Evolutionary conservation across 2,113 vertebrate species (phyloP).

Genomic region (Oreochromis tanganicae): DNA sequence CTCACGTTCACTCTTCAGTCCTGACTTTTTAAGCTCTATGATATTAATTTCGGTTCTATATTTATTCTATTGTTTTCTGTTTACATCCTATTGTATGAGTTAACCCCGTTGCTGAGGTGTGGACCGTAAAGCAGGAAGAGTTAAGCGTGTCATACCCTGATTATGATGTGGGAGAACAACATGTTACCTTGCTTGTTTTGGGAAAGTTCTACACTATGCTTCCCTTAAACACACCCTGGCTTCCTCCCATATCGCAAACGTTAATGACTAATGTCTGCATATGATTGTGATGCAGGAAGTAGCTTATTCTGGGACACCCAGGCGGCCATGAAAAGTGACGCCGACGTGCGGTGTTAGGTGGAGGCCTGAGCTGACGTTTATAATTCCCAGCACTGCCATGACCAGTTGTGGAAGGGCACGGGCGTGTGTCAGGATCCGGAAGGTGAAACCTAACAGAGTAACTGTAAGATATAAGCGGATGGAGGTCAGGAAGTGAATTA

Average conservation of each 20-base stretch:
- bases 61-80: neutral
- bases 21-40: neutral
- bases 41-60: neutral
- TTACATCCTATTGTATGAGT: neutral
- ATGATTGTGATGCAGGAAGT: constrained; percentile 17
- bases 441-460: constrained; percentile 21
- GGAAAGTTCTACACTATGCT: neutral
- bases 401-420: neutral
- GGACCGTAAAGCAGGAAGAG: neutral
- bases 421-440: constrained; percentile 9
- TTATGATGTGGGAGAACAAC: neutral
- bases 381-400: constrained; percentile 17
- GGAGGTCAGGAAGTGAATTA: constrained; percentile 33
- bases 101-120: neutral
- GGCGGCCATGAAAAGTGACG: neutral
- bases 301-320: neutral
- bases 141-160: neutral
- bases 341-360: constrained; percentile 21
- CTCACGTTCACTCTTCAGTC: neutral
- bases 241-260: neutral
- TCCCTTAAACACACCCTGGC: constrained; percentile 16
- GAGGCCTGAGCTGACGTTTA: neutral
- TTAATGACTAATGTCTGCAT: neutral
- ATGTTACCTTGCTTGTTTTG: neutral
- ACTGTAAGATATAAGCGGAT: neutral